Evolutionary conservation across 23 tunicate species (phyloP).

Genomic region (Halocynthia roretzi): DNA sequence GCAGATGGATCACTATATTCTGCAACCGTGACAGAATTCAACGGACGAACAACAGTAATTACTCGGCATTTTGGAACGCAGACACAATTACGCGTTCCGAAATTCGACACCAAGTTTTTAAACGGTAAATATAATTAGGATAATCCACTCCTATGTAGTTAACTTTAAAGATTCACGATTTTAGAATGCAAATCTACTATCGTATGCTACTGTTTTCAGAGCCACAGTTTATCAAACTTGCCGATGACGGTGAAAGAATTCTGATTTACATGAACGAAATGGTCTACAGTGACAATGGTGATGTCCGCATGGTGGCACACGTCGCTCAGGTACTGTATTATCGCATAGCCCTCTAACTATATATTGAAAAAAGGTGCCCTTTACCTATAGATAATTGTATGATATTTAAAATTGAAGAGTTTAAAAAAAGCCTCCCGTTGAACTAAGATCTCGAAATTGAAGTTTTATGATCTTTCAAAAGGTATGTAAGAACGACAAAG

Average conservation of each 20-base stretch:
- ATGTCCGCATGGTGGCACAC: constrained; percentile 59
- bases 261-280: constrained; percentile 75
- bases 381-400: background rate
- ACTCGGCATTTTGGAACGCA: constrained; percentile 44
- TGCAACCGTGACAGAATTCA: constrained; percentile 61
- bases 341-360: background rate
- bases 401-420: too few relatives aligned
- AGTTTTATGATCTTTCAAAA: too few relatives aligned
- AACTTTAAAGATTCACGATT: background rate
- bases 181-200: background rate
- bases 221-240: constrained; percentile 61
- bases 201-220: constrained; percentile 21
- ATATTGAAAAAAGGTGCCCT: background rate
- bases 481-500: constrained; percentile 82
- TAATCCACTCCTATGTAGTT: background rate
- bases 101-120: constrained; percentile 17
- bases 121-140: constrained; percentile 23
- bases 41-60: constrained; percentile 37
- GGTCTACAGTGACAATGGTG: constrained; percentile 33
- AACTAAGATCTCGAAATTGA: too few relatives aligned
- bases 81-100: constrained; percentile 47
- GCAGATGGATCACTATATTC: constrained; percentile 72
- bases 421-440: background rate
- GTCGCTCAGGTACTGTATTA: constrained; percentile 60
- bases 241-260: constrained; percentile 60